Evolutionary conservation across 1,140 invertebrate species (phyloP).

Genomic region (Periplaneta americana): DNA sequence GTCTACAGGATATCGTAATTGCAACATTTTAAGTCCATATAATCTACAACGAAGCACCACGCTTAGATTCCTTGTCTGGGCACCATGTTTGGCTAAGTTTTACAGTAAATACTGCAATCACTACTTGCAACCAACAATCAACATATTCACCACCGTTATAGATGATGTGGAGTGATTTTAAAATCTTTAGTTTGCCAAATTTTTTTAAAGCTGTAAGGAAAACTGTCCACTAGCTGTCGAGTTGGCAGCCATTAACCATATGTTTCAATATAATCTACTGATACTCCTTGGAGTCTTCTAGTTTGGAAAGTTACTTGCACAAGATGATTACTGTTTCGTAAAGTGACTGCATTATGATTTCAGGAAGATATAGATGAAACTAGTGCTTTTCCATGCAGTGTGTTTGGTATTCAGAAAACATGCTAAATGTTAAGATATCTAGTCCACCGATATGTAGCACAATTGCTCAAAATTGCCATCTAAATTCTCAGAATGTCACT

Average conservation of each 20-base stretch:
- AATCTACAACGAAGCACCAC: background rate
- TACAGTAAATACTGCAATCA: background rate
- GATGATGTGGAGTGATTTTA: background rate
- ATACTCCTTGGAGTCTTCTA: too few relatives aligned
- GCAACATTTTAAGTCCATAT: background rate
- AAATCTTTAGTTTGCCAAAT: background rate
- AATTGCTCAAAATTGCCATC: too few relatives aligned
- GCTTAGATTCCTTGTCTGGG: background rate
- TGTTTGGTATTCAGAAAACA: too few relatives aligned
- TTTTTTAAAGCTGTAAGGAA: background rate
- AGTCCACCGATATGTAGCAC: too few relatives aligned
- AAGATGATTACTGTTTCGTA: too few relatives aligned
- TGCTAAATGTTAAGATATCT: too few relatives aligned
- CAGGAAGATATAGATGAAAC: too few relatives aligned
- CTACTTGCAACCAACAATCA: background rate
- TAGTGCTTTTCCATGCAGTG: too few relatives aligned
- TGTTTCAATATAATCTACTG: too few relatives aligned
- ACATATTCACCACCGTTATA: background rate
- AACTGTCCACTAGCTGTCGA: background rate
- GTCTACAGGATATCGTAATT: background rate
- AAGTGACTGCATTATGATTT: too few relatives aligned
- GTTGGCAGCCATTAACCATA: background rate
- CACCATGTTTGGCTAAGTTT: background rate
- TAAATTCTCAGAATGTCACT: too few relatives aligned
- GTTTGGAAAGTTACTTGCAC: too few relatives aligned